Percentiles rank a stretch among this genome's conserved stretches.
Evolutionary conservation across 1,140 invertebrate genomes (phyloP).

Genomic region (Ganaspis sp.): DNA sequence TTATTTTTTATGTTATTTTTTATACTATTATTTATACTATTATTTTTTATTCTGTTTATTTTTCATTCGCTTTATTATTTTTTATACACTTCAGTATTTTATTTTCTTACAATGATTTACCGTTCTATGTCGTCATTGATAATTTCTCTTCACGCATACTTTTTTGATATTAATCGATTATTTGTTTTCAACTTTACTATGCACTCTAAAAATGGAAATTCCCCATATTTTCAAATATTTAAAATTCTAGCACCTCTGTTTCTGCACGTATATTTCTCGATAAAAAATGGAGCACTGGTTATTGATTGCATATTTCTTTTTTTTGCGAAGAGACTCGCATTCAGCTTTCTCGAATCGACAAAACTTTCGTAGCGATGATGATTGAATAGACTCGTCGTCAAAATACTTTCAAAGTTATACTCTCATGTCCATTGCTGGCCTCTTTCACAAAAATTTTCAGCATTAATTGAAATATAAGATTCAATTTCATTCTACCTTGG

Average conservation of each 20-base stretch:
- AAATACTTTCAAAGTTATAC: slow-evolving; percentile 13
- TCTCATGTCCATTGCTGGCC: background rate
- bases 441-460: slow-evolving; percentile 2
- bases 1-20: no score
- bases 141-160: no score
- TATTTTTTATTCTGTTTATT: no score
- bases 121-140: no score
- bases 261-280: background rate
- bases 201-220: background rate
- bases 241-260: slow-evolving; percentile 5
- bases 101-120: no score
- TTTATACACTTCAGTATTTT: no score
- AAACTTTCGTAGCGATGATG: slow-evolving; percentile 19
- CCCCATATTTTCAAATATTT: background rate
- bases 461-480: background rate
- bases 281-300: background rate
- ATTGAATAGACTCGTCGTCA: slow-evolving; percentile 6
- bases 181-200: no score
- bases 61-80: no score
- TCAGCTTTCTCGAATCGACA: slow-evolving; percentile 19
- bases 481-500: no score
- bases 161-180: no score
- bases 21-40: no score
- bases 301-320: slow-evolving; percentile 18
- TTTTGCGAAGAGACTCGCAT: background rate